These are phyloP conservation scores for Prinia subflava DNA, from an alignment of 2,113 vertebrate species.

Conservation along the genomic window DNA sequence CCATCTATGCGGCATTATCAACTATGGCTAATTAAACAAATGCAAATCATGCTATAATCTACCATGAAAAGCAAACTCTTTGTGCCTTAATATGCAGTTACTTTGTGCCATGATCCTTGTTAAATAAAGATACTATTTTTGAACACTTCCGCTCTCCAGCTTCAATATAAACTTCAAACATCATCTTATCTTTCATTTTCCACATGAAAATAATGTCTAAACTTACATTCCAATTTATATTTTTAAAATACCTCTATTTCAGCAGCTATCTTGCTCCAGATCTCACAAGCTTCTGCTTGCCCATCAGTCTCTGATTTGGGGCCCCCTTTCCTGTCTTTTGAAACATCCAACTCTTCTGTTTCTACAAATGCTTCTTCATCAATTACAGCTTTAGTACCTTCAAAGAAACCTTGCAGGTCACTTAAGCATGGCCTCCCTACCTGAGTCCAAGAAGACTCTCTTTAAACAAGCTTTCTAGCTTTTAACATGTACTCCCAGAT, in stretches of 20 bases:
- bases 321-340: not conserved
- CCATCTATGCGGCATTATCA: not conserved
- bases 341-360: not conserved
- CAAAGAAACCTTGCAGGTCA: not conserved
- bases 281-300: not conserved
- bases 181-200: not conserved
- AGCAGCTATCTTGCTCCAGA: not conserved
- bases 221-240: not conserved
- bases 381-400: constrained; percentile 7
- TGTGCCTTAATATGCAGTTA: not conserved
- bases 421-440: not conserved
- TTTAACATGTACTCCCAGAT: not conserved
- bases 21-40: not conserved
- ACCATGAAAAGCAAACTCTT: not conserved
- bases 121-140: not conserved
- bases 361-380: not conserved
- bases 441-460: not conserved
- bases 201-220: not conserved
- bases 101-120: not conserved
- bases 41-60: not conserved
- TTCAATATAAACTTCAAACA: not conserved
- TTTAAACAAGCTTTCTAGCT: not conserved
- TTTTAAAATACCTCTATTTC: not conserved
- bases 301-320: not conserved
- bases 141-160: not conserved